Evolutionary conservation across 2,113 vertebrate species (phyloP).

Genomic region (Pungitius pungitius): DNA sequence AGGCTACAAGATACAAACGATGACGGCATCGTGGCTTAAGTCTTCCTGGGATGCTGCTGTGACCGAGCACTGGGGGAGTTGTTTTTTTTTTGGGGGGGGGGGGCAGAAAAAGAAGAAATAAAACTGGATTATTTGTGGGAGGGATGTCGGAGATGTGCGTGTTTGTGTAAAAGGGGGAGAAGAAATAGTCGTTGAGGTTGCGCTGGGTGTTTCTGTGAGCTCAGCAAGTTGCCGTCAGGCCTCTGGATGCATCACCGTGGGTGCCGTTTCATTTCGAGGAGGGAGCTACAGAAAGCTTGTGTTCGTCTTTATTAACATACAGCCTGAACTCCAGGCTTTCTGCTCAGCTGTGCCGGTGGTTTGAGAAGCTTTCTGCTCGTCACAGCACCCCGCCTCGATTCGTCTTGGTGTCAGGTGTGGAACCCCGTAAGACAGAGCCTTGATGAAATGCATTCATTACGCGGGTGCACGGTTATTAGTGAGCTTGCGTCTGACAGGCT

Average conservation of each 20-base stretch:
- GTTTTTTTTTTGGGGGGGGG: neutral
- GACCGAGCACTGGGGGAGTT: conserved; percentile 19
- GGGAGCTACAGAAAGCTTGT: neutral
- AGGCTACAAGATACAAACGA: conserved; percentile 5
- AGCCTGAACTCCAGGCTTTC: conserved; percentile 25
- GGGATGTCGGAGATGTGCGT: conserved; percentile 10
- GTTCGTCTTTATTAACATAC: neutral
- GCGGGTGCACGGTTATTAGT: conserved; percentile 28
- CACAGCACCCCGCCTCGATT: neutral
- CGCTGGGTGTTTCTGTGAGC: conserved; percentile 7
- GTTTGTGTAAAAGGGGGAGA: conserved; percentile 10
- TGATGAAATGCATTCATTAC: conserved; percentile 28
- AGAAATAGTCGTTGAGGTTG: conserved; percentile 4
- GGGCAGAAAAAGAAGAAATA: neutral
- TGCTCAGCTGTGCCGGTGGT: conserved; percentile 12
- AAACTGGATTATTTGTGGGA: conserved; percentile 8
- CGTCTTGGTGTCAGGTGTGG: neutral
- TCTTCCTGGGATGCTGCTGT: conserved; percentile 9
- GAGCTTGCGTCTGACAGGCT: conserved; percentile 31
- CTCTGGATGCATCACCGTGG: conserved; percentile 12
- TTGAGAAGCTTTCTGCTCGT: neutral
- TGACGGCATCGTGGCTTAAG: neutral
- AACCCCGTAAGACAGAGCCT: neutral
- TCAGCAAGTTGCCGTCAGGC: conserved; percentile 36
- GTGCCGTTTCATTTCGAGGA: conserved; percentile 13